Conservation (phyloP, 2,797 vertebrate genomes). For the Cuculus canorus region DNA sequence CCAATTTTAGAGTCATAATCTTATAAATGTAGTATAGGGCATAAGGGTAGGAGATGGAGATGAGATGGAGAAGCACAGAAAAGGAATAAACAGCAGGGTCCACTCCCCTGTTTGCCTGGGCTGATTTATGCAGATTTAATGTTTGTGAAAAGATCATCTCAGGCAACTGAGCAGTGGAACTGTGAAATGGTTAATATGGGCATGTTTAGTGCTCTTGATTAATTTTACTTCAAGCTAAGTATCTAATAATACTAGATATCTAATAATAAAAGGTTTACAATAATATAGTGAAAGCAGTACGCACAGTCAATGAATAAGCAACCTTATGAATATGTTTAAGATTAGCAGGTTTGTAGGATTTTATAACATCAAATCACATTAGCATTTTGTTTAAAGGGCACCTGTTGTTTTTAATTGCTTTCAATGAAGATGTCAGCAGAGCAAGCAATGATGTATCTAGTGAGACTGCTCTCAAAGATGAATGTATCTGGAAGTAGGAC, state of each 20-base stretch:
- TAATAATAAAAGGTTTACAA: neutral
- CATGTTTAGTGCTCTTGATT: neutral
- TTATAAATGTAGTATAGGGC: neutral
- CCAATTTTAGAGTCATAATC: neutral
- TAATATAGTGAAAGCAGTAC: neutral
- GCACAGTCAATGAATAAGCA: neutral
- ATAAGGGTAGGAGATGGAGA: neutral
- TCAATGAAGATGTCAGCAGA: constrained; percentile 13
- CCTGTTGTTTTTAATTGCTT: neutral
- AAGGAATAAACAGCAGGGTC: neutral
- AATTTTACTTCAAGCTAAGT: neutral
- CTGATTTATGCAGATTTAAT: neutral
- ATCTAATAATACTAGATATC: neutral
- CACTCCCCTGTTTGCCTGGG: neutral
- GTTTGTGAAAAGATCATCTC: neutral
- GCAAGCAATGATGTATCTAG: neutral
- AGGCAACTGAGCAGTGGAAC: neutral
- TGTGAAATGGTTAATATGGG: neutral
- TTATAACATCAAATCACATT: neutral
- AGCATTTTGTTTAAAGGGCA: neutral
- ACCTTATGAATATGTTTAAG: neutral
- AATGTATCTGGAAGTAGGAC: constrained; percentile 59
- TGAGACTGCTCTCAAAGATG: neutral
- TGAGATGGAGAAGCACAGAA: neutral
- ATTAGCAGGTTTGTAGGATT: neutral